These are phyloP conservation scores for Morone chrysops DNA, from an alignment of 2,113 vertebrate genomes.

Conservation along the genomic window DNA sequence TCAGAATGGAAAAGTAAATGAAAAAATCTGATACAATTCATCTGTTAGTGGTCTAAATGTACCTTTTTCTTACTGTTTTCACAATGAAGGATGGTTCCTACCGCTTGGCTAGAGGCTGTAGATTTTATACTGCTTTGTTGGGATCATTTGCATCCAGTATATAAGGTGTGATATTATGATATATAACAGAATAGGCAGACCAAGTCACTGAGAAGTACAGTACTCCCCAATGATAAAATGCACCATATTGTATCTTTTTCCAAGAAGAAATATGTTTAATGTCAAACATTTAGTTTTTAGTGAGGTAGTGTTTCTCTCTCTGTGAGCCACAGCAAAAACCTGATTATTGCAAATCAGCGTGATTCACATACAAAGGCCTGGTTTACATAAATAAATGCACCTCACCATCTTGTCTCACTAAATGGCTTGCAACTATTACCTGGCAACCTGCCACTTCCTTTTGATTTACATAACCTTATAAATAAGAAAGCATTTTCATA, in stretches of 20 bases:
- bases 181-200: neutral
- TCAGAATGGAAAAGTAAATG: neutral
- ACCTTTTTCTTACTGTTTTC: neutral
- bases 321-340: slow-evolving; percentile 17
- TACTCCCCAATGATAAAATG: neutral
- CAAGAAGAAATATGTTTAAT: neutral
- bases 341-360: slow-evolving; percentile 35
- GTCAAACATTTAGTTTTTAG: neutral
- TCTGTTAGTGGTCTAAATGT: neutral
- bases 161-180: neutral
- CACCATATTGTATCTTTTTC: neutral
- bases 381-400: slow-evolving; percentile 51
- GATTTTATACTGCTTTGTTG: neutral
- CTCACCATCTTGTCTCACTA: neutral
- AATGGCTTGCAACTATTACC: slow-evolving; percentile 54
- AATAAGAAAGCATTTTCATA: slow-evolving; percentile 60
- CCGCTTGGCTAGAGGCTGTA: neutral
- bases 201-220: neutral
- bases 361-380: slow-evolving; percentile 27
- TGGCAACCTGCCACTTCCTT: slow-evolving; percentile 30
- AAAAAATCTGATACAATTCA: neutral
- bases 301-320: slow-evolving; percentile 1
- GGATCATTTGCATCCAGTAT: neutral
- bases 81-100: neutral
- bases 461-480: slow-evolving; percentile 48